These are phyloP conservation scores for Amia ocellicauda DNA, from an alignment of 2,113 vertebrate species.

Conservation along the genomic window DNA sequence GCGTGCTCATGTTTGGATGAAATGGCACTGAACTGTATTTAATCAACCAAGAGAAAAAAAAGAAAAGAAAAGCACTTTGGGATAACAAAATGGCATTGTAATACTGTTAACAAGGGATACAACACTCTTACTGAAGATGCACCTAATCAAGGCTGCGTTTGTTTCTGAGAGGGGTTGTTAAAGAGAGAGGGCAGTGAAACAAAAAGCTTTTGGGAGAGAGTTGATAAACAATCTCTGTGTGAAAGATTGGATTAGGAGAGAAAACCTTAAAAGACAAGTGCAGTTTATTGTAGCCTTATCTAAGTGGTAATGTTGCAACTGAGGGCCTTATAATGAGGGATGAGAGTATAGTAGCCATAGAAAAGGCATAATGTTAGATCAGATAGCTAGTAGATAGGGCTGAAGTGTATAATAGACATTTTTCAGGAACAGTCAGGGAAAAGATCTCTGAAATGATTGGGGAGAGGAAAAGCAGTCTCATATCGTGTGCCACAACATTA, in stretches of 20 bases:
- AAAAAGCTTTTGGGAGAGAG: constrained; percentile 42
- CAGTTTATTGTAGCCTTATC: constrained; percentile 66
- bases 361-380: constrained; percentile 41
- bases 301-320: constrained; percentile 65
- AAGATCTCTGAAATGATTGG: constrained; percentile 22
- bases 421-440: constrained; percentile 29
- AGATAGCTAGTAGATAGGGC: constrained; percentile 40
- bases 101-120: constrained; percentile 40
- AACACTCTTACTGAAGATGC: no score
- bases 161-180: not conserved
- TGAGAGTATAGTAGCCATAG: constrained; percentile 47
- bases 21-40: constrained; percentile 47
- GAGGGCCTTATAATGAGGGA: constrained; percentile 54
- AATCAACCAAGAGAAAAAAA: constrained; percentile 55
- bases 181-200: constrained; percentile 22
- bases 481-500: not conserved
- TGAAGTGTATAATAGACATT: constrained; percentile 42
- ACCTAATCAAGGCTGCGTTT: no score
- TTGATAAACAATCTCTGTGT: constrained; percentile 60
- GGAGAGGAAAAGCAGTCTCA: not conserved
- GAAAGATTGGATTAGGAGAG: constrained; percentile 66
- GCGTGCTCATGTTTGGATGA: no score
- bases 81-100: constrained; percentile 42
- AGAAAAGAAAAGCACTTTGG: constrained; percentile 39
- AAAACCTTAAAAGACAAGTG: constrained; percentile 58